Conservation (phyloP, 2,113 vertebrate genomes). For the Taurulus bubalis region DNA sequence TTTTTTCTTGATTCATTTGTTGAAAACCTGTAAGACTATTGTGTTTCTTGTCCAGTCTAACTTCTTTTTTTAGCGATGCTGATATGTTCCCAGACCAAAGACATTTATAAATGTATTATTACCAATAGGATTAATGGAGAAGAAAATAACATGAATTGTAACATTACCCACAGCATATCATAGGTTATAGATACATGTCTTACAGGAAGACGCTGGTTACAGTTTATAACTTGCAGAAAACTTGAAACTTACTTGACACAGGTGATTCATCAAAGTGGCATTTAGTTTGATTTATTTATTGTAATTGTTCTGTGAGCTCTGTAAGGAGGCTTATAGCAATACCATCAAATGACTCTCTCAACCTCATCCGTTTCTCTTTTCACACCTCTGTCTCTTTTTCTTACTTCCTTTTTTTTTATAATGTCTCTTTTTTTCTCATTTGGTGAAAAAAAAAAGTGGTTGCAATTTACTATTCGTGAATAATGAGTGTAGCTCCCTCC, state of each 20-base stretch:
- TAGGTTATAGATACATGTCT: neutral
- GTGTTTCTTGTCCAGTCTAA: neutral
- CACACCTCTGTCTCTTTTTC: conserved; percentile 3
- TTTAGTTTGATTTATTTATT: neutral
- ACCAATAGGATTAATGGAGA: neutral
- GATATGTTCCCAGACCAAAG: neutral
- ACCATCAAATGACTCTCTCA: neutral
- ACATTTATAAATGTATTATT: neutral
- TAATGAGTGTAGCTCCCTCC: conserved; percentile 96
- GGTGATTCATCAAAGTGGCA: neutral
- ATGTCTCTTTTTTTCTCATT: conserved; percentile 26
- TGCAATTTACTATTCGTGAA: conserved; percentile 92
- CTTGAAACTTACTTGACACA: conserved; percentile 11
- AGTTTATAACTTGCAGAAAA: neutral
- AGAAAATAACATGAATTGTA: neutral
- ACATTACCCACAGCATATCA: neutral
- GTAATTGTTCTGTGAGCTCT: neutral
- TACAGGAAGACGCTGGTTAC: neutral
- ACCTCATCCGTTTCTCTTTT: conserved; percentile 4
- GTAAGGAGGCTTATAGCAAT: neutral
- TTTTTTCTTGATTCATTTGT: neutral
- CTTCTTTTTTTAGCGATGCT: neutral
- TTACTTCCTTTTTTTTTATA: conserved; percentile 4
- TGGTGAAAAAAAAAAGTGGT: conserved; percentile 51
- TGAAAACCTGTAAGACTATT: neutral